Evolutionary conservation across 2,797 vertebrate species (phyloP).

Genomic region (Falco berigora): DNA sequence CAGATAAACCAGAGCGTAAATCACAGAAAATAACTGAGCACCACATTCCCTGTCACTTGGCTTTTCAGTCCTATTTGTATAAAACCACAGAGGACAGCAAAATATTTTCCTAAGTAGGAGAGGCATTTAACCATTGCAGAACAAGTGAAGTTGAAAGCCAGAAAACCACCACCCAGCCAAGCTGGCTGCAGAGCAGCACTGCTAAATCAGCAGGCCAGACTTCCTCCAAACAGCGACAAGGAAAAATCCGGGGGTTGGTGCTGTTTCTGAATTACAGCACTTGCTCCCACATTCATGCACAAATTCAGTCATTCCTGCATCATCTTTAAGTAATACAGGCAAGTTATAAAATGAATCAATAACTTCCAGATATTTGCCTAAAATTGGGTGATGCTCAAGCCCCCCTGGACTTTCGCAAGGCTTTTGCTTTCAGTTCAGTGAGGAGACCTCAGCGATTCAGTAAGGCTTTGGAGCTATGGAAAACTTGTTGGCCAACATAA

Average conservation of each 20-base stretch:
- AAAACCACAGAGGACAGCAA: neutral
- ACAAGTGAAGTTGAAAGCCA: neutral
- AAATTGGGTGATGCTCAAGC: neutral
- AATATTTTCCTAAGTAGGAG: conserved; percentile 15
- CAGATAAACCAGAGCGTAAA: neutral
- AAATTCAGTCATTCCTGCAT: neutral
- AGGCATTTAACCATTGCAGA: neutral
- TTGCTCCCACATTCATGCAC: neutral
- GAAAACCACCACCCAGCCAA: neutral
- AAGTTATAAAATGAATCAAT: neutral
- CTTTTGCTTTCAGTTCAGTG: neutral
- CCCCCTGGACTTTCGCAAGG: neutral
- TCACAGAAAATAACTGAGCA: neutral
- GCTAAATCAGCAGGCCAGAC: neutral
- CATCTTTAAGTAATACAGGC: neutral
- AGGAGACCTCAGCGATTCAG: neutral
- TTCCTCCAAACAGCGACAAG: neutral
- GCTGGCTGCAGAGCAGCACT: neutral
- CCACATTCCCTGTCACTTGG: neutral
- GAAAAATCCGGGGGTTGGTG: neutral
- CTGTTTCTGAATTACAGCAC: neutral
- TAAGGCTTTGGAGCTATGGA: neutral
- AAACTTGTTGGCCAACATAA: neutral
- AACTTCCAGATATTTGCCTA: neutral
- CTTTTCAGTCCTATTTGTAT: neutral